Percentiles rank a stretch among this genome's conserved stretches.
Conservation (phyloP, 2,888 invertebrate genomes). For the Uropetala carovei region DNA sequence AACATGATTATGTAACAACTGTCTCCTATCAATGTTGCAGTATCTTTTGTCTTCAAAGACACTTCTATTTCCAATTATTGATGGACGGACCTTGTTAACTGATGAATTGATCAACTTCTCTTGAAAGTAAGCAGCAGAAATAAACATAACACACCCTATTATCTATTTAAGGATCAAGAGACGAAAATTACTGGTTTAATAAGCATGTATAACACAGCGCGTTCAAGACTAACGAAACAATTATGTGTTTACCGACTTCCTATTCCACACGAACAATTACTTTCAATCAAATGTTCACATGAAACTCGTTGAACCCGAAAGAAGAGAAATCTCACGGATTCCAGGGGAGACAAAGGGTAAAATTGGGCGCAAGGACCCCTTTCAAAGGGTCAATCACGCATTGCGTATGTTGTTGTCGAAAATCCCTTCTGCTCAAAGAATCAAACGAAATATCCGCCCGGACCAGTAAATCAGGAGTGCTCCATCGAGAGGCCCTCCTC, state of each 20-base stretch:
- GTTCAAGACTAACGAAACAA: background rate
- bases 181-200: too few relatives aligned
- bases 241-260: background rate
- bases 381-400: conserved; percentile 44
- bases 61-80: too few relatives aligned
- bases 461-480: conserved; percentile 23
- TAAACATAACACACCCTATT: too few relatives aligned
- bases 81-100: too few relatives aligned
- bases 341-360: conserved; percentile 18
- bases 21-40: too few relatives aligned
- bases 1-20: too few relatives aligned
- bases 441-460: background rate
- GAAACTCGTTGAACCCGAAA: background rate
- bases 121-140: too few relatives aligned
- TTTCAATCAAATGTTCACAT: background rate
- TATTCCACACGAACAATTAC: background rate
- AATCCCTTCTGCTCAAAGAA: conserved; percentile 20
- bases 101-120: too few relatives aligned
- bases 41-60: too few relatives aligned
- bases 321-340: background rate
- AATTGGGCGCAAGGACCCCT: conserved; percentile 6
- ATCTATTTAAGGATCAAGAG: too few relatives aligned
- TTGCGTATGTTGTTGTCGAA: background rate
- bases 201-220: too few relatives aligned
- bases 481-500: background rate